These are phyloP conservation scores for Temnothorax nylanderi DNA, from an alignment of 1,140 invertebrate species.

Conservation along the genomic window DNA sequence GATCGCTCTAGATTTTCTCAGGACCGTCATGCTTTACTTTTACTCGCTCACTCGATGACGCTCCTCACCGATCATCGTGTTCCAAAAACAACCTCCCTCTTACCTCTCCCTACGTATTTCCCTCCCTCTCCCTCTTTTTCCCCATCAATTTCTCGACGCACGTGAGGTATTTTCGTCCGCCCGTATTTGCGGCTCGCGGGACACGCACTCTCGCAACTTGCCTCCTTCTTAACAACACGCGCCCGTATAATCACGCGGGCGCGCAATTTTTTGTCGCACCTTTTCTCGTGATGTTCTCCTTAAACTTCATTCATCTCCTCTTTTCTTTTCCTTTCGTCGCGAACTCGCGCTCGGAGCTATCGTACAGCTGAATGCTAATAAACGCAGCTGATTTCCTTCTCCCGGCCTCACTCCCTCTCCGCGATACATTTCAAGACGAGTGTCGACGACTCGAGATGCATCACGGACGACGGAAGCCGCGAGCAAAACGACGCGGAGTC, in stretches of 20 bases:
- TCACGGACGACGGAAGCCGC: background rate
- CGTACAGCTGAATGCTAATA: constrained; percentile 15
- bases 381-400: constrained; percentile 9
- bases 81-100: constrained; percentile 62
- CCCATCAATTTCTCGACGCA: constrained; percentile 64
- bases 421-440: background rate
- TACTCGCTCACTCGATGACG: constrained; percentile 57
- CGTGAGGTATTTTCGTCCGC: constrained; percentile 74
- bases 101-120: constrained; percentile 29
- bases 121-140: background rate
- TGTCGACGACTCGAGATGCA: background rate
- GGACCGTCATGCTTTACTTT: constrained; percentile 43
- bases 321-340: background rate
- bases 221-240: constrained; percentile 8
- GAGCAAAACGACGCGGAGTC: background rate
- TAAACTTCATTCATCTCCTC: background rate
- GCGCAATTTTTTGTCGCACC: background rate
- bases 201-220: constrained; percentile 66
- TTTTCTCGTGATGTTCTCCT: background rate
- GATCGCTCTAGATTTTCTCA: constrained; percentile 44
- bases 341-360: background rate
- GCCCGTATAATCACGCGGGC: background rate
- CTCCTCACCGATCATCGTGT: constrained; percentile 65
- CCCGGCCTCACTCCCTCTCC: background rate
- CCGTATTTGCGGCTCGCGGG: constrained; percentile 66